These are phyloP conservation scores for Gambelia wislizenii DNA, from an alignment of 2,797 vertebrate genomes.

Conservation along the genomic window DNA sequence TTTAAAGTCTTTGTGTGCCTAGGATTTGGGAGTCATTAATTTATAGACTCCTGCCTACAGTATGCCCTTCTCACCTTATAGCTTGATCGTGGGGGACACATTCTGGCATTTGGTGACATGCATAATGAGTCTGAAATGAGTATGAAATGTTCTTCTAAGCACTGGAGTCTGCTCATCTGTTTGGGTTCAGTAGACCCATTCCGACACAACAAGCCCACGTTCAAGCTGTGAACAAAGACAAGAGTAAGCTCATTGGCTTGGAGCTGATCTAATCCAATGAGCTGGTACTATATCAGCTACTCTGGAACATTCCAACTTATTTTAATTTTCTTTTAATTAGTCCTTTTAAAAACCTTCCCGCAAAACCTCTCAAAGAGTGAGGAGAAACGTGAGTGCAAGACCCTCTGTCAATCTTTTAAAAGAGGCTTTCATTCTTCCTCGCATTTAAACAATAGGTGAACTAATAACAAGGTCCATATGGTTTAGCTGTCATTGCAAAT, in stretches of 20 bases:
- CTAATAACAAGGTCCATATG: slow-evolving; percentile 27
- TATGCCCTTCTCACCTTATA: slow-evolving; percentile 67
- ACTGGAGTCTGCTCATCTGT: slow-evolving; percentile 78
- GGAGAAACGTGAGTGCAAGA: slow-evolving; percentile 29
- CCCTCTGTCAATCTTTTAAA: slow-evolving; percentile 26
- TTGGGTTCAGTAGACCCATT: slow-evolving; percentile 80
- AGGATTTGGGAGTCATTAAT: not conserved
- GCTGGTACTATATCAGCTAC: slow-evolving; percentile 61
- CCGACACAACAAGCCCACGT: slow-evolving; percentile 80
- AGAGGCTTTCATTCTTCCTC: slow-evolving; percentile 19
- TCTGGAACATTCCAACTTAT: slow-evolving; percentile 65
- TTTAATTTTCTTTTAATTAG: slow-evolving; percentile 50
- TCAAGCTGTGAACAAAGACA: slow-evolving; percentile 80
- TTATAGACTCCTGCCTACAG: slow-evolving; percentile 55
- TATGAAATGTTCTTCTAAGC: slow-evolving; percentile 78
- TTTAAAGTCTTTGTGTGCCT: not conserved
- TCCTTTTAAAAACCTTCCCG: slow-evolving; percentile 23
- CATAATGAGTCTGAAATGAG: slow-evolving; percentile 80
- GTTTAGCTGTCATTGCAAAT: not conserved
- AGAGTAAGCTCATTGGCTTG: slow-evolving; percentile 75
- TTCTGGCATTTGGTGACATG: slow-evolving; percentile 77
- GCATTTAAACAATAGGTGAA: not conserved
- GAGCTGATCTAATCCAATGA: slow-evolving; percentile 76
- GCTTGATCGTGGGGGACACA: slow-evolving; percentile 74
- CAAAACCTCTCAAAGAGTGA: slow-evolving; percentile 30